Evolutionary conservation across 2,888 invertebrate species (phyloP).

Genomic region (Callosobruchus maculatus): DNA sequence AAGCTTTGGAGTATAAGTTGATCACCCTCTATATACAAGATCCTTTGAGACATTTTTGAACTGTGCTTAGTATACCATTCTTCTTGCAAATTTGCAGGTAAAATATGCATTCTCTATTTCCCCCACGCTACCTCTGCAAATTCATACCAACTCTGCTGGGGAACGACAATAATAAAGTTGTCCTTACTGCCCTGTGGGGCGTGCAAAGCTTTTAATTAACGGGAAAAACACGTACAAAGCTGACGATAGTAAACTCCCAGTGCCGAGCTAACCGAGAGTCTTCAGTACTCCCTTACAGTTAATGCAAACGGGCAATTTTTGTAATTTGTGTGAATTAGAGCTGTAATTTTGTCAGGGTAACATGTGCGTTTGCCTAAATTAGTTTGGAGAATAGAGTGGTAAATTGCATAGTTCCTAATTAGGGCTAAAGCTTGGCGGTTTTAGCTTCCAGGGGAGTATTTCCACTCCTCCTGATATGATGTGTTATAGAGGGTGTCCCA

Average conservation of each 20-base stretch:
- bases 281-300: neutral
- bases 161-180: neutral
- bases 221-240: neutral
- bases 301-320: neutral
- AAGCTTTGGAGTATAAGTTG: too few relatives aligned
- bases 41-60: too few relatives aligned
- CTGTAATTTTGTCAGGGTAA: neutral
- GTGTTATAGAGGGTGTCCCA: too few relatives aligned
- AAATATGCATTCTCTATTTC: neutral
- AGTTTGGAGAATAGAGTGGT: neutral
- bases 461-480: neutral
- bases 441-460: neutral
- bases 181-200: neutral
- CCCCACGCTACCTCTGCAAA: neutral
- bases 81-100: too few relatives aligned
- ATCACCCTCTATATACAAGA: too few relatives aligned
- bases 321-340: neutral
- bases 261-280: neutral
- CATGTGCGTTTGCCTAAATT: neutral
- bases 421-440: neutral
- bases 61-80: too few relatives aligned
- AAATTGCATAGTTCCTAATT: neutral
- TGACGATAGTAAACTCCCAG: neutral
- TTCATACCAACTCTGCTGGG: neutral
- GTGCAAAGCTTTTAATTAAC: neutral